These are phyloP conservation scores for Gryllus longicercus DNA, from an alignment of 2,888 invertebrate species.

Conservation along the genomic window DNA sequence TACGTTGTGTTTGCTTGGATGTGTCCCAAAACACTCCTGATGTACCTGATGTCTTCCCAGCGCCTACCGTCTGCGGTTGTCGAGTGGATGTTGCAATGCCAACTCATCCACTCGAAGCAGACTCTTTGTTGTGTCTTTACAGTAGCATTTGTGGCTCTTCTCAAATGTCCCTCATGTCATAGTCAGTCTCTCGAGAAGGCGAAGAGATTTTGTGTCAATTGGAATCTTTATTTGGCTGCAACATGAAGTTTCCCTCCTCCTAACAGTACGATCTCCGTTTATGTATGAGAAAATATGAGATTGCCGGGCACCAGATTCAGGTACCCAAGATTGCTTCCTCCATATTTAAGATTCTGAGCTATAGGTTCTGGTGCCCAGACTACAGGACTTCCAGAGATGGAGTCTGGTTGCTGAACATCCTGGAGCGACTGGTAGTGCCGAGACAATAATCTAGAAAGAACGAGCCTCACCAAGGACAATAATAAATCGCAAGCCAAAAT, in stretches of 20 bases:
- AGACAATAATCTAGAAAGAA: not conserved
- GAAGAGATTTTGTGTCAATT: not conserved
- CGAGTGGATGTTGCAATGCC: not conserved
- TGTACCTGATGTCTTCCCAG: not conserved
- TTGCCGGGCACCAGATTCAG: not conserved
- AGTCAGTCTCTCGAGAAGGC: not conserved
- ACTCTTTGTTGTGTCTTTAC: not conserved
- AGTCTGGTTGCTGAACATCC: not conserved
- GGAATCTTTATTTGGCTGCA: constrained; percentile 17
- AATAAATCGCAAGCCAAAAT: not conserved
- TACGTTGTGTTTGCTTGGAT: not conserved
- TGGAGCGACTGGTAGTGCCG: not conserved
- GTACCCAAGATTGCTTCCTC: not conserved
- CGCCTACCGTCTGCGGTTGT: not conserved
- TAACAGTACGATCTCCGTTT: not conserved
- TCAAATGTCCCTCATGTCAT: not conserved
- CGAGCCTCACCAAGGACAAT: not conserved
- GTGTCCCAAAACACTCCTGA: not conserved
- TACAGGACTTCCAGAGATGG: not conserved
- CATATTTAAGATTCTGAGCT: not conserved
- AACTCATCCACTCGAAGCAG: not conserved
- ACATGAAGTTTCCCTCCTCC: not conserved
- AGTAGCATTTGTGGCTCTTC: not conserved
- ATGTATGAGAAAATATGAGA: not conserved
- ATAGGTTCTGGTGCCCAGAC: not conserved